Conservation (phyloP, 2,113 vertebrate species). For the Nymphicus hollandicus region DNA sequence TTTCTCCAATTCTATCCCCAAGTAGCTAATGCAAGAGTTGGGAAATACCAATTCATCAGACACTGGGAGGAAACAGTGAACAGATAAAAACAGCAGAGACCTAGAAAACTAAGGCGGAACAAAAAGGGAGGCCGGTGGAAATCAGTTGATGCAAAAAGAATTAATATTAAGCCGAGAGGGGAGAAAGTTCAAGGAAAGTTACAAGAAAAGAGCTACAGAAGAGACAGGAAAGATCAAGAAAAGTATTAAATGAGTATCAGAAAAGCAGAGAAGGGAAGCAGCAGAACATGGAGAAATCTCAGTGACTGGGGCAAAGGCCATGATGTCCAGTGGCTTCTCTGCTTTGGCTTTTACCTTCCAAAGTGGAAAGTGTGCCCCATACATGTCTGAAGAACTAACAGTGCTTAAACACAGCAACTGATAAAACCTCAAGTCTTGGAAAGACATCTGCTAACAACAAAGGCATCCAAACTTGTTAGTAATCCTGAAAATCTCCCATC, state of each 20-base stretch:
- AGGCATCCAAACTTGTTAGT: neutral
- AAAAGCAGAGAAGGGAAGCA: neutral
- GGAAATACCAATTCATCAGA: neutral
- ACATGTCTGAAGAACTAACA: neutral
- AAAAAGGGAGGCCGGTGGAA: neutral
- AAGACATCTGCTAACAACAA: neutral
- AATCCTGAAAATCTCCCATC: neutral
- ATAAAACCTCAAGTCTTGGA: neutral
- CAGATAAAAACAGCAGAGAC: neutral
- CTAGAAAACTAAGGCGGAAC: neutral
- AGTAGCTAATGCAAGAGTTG: neutral
- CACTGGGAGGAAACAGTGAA: neutral
- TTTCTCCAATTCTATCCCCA: neutral
- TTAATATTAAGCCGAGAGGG: neutral
- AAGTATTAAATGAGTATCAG: neutral
- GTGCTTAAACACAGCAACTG: neutral
- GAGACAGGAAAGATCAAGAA: neutral
- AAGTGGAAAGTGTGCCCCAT: rapidly evolving
- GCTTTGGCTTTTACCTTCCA: neutral
- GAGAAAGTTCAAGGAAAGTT: neutral
- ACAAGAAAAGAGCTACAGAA: neutral
- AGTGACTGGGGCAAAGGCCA: neutral
- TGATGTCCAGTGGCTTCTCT: neutral
- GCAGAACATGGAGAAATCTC: neutral
- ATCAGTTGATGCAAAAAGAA: neutral